Evolutionary conservation across 2,113 vertebrate species (phyloP).

Genomic region (Willisornis vidua): DNA sequence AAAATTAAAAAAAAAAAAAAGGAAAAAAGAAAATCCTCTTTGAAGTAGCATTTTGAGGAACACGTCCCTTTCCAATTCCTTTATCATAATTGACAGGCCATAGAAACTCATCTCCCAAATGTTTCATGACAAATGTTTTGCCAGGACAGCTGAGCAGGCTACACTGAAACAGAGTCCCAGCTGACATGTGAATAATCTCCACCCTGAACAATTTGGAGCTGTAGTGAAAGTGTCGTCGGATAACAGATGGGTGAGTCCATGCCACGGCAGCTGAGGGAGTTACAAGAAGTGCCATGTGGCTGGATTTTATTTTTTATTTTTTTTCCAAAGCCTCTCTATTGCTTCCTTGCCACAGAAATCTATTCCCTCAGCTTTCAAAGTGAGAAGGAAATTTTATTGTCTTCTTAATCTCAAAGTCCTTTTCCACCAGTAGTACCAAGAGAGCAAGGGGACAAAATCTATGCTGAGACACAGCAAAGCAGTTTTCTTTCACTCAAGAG

Average conservation of each 20-base stretch:
- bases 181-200: slow-evolving; percentile 54
- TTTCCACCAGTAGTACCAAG: neutral
- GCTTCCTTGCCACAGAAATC: neutral
- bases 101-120: slow-evolving; percentile 32
- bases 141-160: slow-evolving; percentile 15
- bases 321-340: neutral
- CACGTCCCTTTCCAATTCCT: neutral
- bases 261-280: slow-evolving; percentile 25
- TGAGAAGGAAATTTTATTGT: slow-evolving; percentile 49
- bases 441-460: neutral
- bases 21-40: neutral
- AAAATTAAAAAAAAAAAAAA: neutral
- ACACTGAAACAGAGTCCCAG: slow-evolving; percentile 21
- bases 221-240: neutral
- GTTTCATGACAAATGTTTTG: slow-evolving; percentile 51
- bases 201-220: slow-evolving; percentile 20
- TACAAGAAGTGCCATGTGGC: slow-evolving; percentile 24
- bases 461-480: neutral
- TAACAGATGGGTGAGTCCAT: slow-evolving; percentile 49
- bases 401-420: slow-evolving; percentile 40
- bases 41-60: neutral
- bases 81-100: slow-evolving; percentile 31
- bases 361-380: slow-evolving; percentile 50
- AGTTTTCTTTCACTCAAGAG: slow-evolving; percentile 31
- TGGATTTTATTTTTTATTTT: neutral